phyloP scores from a whole-genome alignment of 2,797 vertebrate species.

The Peromyscus aztecus region DNA sequence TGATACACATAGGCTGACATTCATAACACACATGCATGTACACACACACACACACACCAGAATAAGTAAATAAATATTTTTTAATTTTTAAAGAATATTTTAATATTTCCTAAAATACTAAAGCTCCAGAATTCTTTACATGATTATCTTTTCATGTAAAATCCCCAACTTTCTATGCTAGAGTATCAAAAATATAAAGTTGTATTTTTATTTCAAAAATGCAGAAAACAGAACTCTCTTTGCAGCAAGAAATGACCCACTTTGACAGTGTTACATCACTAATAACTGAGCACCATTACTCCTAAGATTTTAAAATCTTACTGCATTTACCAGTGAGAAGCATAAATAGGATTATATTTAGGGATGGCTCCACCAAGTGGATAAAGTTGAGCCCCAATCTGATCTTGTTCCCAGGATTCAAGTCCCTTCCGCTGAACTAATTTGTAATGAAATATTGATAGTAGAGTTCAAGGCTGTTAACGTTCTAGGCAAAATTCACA shows the following conservation, averaged over 20 bases:
- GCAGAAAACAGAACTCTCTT: background rate
- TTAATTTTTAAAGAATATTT: slow-evolving; percentile 31
- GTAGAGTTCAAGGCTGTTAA: background rate
- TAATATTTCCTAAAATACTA: slow-evolving; percentile 55
- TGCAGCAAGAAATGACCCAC: slow-evolving; percentile 15
- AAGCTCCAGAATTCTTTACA: slow-evolving; percentile 3
- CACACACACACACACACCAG: background rate
- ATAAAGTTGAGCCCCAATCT: background rate
- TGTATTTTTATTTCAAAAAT: slow-evolving; percentile 45
- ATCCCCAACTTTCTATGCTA: background rate
- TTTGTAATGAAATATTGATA: slow-evolving; percentile 42
- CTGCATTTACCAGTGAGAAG: slow-evolving; percentile 18
- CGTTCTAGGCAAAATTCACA: background rate
- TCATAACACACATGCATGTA: background rate
- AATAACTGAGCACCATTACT: slow-evolving; percentile 43
- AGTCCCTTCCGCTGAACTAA: slow-evolving; percentile 26
- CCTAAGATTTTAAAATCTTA: slow-evolving; percentile 33
- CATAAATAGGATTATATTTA: slow-evolving; percentile 42
- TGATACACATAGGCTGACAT: background rate
- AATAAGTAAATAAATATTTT: background rate
- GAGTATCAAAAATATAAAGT: slow-evolving; percentile 40
- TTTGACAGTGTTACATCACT: background rate
- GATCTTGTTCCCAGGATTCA: slow-evolving; percentile 36
- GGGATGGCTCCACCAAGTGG: background rate
- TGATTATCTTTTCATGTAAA: slow-evolving; percentile 34